Evolutionary conservation across 37 sponge, comb jelly and placozoan genomes (phyloP).

Genomic region (Geodia barretti): DNA sequence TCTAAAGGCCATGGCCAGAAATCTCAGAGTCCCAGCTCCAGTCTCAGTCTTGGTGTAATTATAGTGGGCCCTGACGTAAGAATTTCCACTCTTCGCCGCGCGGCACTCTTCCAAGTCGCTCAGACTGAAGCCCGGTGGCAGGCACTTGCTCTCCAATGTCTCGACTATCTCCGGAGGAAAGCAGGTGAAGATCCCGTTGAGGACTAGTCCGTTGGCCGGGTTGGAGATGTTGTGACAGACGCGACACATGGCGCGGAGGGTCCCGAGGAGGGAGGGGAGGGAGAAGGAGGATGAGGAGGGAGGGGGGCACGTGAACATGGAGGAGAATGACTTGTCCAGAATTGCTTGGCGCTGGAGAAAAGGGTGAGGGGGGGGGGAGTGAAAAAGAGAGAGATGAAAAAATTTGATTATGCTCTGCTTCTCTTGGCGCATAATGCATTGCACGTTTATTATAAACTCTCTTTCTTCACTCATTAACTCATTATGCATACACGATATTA

Average conservation of each 20-base stretch:
- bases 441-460: no score
- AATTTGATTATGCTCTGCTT: no score
- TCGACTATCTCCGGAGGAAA: conserved; percentile 12
- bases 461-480: no score
- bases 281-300: not conserved
- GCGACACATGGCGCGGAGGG: conserved; percentile 64
- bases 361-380: conserved; percentile 2
- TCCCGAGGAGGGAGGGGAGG: not conserved
- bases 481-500: no score
- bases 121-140: not conserved
- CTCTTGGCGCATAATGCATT: no score
- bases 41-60: not conserved
- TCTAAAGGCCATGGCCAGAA: conserved; percentile 77
- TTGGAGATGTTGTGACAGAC: conserved; percentile 53
- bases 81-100: not conserved
- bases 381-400: not conserved
- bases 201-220: conserved; percentile 57
- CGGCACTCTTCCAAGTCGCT: not conserved
- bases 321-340: conserved; percentile 20
- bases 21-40: conserved; percentile 15
- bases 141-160: no score
- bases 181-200: conserved; percentile 44
- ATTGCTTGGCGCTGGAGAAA: conserved; percentile 24
- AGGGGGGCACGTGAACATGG: conserved; percentile 12
- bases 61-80: not conserved